Conservation (phyloP, 2,797 vertebrate species). For the Mionectes olivaceus region DNA sequence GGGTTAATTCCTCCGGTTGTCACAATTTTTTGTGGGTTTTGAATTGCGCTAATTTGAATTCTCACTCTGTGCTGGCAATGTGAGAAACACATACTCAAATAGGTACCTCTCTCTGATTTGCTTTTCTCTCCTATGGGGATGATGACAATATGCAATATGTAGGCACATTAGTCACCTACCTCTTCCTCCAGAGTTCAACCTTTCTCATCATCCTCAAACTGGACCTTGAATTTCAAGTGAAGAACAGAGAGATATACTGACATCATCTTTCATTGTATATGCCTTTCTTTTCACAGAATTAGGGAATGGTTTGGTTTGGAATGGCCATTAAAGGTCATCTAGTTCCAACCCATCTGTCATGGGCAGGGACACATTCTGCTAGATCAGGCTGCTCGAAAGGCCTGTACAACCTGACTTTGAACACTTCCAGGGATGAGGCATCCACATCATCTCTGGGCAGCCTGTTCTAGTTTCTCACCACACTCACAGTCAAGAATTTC, state of each 20-base stretch:
- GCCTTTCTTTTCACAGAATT: background rate
- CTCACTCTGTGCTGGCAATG: background rate
- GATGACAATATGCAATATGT: fast-evolving
- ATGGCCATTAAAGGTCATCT: background rate
- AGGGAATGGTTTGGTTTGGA: background rate
- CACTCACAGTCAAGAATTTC: background rate
- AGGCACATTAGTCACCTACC: fast-evolving
- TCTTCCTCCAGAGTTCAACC: background rate
- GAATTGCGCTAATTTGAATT: slow-evolving; percentile 32
- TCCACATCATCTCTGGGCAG: background rate
- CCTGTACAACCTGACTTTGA: background rate
- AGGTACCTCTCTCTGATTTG: background rate
- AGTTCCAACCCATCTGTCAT: fast-evolving
- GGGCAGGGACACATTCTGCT: background rate
- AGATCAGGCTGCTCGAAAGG: background rate
- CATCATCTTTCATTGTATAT: background rate
- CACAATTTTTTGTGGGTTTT: background rate
- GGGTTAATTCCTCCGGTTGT: slow-evolving; percentile 54
- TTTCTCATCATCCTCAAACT: background rate
- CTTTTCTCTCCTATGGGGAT: background rate
- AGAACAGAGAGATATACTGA: background rate
- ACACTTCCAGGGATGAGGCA: background rate
- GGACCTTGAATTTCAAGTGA: background rate
- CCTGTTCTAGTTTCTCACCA: background rate
- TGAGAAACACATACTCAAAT: background rate